phyloP scores from a whole-genome alignment of 2,113 vertebrate genomes.

The Gopherus flavomarginatus region DNA sequence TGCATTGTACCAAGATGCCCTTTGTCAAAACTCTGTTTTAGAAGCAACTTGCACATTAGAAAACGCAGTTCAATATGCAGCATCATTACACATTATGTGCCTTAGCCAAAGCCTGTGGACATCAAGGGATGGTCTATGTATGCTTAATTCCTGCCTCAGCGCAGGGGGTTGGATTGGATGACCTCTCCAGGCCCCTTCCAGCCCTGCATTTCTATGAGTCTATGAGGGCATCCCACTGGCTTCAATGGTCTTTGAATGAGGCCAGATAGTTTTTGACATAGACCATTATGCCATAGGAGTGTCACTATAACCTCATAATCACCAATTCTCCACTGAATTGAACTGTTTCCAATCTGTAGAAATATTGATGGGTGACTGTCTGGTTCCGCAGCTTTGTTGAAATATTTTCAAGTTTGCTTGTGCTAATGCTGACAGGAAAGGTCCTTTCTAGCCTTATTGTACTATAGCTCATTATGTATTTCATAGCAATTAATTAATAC shows the following conservation, averaged over 20 bases:
- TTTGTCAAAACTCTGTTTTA: rapidly evolving
- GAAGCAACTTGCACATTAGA: not conserved
- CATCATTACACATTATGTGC: not conserved
- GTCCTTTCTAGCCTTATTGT: not conserved
- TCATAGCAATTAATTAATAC: rapidly evolving
- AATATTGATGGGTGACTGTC: rapidly evolving
- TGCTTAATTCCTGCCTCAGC: not conserved
- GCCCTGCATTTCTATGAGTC: not conserved
- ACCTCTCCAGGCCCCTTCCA: not conserved
- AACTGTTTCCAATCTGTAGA: not conserved
- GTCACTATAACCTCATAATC: not conserved
- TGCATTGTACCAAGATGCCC: not conserved
- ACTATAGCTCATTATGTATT: not conserved
- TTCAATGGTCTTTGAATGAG: rapidly evolving
- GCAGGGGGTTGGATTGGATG: not conserved
- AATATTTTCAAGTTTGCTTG: not conserved
- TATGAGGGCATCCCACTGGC: not conserved
- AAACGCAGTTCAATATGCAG: not conserved
- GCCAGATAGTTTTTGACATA: not conserved
- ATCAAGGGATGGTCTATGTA: not conserved
- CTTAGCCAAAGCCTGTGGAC: rapidly evolving
- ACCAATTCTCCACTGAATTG: not conserved
- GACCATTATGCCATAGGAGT: not conserved
- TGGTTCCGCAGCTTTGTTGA: not conserved
- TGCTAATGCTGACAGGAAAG: rapidly evolving